Evolutionary conservation across 1,140 invertebrate species (phyloP).

Genomic region (Palaemon carinicauda): DNA sequence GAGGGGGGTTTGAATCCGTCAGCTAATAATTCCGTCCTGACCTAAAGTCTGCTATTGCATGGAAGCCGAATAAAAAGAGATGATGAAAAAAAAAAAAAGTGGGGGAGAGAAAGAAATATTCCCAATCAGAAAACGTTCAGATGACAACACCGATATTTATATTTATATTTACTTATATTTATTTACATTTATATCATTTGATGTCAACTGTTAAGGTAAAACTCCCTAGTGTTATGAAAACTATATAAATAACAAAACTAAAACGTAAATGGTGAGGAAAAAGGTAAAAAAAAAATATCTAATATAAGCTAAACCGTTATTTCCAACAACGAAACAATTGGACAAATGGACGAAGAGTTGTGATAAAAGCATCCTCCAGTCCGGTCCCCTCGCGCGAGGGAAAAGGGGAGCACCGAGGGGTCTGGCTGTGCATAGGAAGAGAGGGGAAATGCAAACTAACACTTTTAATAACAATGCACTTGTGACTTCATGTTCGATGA

Average conservation of each 20-base stretch:
- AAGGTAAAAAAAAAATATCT: slow-evolving; percentile 38
- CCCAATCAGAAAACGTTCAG: no score
- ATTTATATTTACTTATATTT: no score
- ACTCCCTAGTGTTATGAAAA: slow-evolving; percentile 5
- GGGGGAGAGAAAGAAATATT: no score
- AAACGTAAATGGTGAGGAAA: slow-evolving; percentile 45
- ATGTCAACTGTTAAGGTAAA: background rate
- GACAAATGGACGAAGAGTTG: slow-evolving; percentile 46
- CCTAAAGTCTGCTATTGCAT: slow-evolving; percentile 18
- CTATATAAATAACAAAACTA: slow-evolving; percentile 47
- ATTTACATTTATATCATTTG: no score
- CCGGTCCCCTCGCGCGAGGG: slow-evolving; percentile 7
- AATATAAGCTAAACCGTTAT: slow-evolving; percentile 34
- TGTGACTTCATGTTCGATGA: slow-evolving; percentile 52
- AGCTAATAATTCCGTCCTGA: slow-evolving; percentile 52
- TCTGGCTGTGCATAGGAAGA: slow-evolving; percentile 39
- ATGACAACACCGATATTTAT: no score
- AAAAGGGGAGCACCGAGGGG: slow-evolving; percentile 12
- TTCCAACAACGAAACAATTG: slow-evolving; percentile 41
- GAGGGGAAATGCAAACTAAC: slow-evolving; percentile 56
- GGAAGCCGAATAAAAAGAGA: no score
- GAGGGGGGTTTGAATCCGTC: background rate
- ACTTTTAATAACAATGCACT: slow-evolving; percentile 57
- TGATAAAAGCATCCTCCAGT: slow-evolving; percentile 45
- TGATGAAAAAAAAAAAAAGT: slow-evolving; percentile 41